Percentiles rank a stretch among this genome's conserved stretches.
These are phyloP conservation scores for Anticlea derivata DNA, from an alignment of 2,888 invertebrate species.

Conservation along the genomic window DNA sequence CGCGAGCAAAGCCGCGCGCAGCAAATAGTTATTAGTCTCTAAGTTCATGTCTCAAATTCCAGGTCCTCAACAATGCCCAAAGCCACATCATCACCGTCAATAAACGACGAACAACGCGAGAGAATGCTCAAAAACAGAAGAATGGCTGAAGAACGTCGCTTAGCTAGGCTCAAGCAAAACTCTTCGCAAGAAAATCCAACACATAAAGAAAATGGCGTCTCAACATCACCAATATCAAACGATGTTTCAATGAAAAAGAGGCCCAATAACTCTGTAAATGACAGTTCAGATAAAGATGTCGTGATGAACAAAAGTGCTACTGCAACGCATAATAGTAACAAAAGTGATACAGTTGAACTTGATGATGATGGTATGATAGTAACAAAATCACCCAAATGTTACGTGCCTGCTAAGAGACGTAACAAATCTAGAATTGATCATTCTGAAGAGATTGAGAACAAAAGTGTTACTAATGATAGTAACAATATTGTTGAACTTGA, in stretches of 20 bases:
- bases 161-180: constrained; percentile 75
- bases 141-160: constrained; percentile 85
- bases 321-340: constrained; percentile 13
- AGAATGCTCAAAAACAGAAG: constrained; percentile 87
- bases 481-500: constrained; percentile 10
- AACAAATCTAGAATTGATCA: constrained; percentile 1
- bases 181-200: constrained; percentile 23
- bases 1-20: no score
- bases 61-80: constrained; percentile 64
- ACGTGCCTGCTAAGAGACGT: constrained; percentile 16
- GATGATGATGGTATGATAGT: constrained; percentile 7
- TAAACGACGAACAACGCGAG: constrained; percentile 86
- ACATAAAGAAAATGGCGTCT: neutral
- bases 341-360: constrained; percentile 9
- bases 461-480: neutral
- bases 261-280: constrained; percentile 18
- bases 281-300: constrained; percentile 41
- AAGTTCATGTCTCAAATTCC: constrained; percentile 33
- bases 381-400: constrained; percentile 5
- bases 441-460: neutral
- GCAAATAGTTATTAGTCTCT: neutral
- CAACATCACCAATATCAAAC: constrained; percentile 2
- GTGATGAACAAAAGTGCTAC: constrained; percentile 39
- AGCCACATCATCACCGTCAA: constrained; percentile 75
- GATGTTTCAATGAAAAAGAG: constrained; percentile 4